A percentile compares a stretch with the other conserved stretches of the same genome.
Evolutionary conservation across 2,113 vertebrate genomes (phyloP).

Genomic region (Sciurus niger): DNA sequence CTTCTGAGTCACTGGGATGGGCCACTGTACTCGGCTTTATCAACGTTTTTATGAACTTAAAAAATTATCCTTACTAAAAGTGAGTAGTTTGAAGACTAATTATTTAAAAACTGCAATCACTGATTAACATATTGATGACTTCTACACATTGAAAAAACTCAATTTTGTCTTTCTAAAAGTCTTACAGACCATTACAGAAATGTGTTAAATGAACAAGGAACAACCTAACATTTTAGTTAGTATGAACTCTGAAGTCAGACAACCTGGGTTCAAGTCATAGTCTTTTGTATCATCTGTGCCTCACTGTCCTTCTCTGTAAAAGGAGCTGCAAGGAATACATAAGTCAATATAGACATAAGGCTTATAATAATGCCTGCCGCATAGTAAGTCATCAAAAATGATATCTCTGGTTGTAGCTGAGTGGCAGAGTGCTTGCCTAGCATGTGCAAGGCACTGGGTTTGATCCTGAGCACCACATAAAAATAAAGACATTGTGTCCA

Average conservation of each 20-base stretch:
- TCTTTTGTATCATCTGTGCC: conserved; percentile 10
- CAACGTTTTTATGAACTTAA: conserved; percentile 44
- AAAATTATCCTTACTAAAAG: conserved; percentile 20
- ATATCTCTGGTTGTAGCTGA: not conserved
- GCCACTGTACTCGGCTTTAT: not conserved
- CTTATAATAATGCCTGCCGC: not conserved
- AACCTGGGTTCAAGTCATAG: not conserved
- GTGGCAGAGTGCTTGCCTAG: too few species aligned
- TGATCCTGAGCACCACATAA: too few species aligned
- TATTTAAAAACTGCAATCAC: conserved; percentile 25
- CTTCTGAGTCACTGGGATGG: too few species aligned
- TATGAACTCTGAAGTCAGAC: conserved; percentile 17
- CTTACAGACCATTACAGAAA: conserved; percentile 25
- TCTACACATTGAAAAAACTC: not conserved
- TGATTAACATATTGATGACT: conserved; percentile 27
- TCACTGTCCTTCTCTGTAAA: conserved; percentile 8
- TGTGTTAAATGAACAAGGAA: not conserved
- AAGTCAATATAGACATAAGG: not conserved
- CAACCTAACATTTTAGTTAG: not conserved
- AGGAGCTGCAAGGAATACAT: not conserved
- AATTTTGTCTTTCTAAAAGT: not conserved
- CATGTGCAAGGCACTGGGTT: too few species aligned
- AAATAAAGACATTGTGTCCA: too few species aligned
- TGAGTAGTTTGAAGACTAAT: conserved; percentile 16
- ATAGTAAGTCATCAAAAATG: conserved; percentile 13